These are phyloP conservation scores for Antheraea mylitta DNA, from an alignment of 1,140 invertebrate species.

Conservation along the genomic window DNA sequence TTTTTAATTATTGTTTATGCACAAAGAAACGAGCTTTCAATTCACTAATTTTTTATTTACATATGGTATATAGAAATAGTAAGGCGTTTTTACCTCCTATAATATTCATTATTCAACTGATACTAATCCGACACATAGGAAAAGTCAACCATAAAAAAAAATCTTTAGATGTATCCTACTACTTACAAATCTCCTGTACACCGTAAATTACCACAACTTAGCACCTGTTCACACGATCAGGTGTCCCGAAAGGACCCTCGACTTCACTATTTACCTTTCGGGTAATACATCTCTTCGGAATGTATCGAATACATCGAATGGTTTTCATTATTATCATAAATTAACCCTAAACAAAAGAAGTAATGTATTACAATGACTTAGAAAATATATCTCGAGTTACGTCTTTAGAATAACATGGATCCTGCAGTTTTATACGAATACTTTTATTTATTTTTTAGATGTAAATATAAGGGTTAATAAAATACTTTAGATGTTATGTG, in stretches of 20 bases:
- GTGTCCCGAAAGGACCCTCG: conserved; percentile 37
- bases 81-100: no score
- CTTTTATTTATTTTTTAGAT: conserved; percentile 20
- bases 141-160: no score
- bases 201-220: conserved; percentile 18
- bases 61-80: no score
- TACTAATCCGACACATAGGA: no score
- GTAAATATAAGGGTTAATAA: conserved; percentile 5
- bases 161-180: conserved; percentile 26
- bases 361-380: conserved; percentile 26
- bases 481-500: conserved; percentile 11
- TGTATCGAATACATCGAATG: conserved; percentile 12
- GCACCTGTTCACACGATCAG: conserved; percentile 54
- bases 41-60: no score
- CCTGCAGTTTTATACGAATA: conserved; percentile 19
- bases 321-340: not conserved
- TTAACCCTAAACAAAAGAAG: not conserved
- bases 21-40: no score
- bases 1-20: no score
- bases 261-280: conserved; percentile 1
- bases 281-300: not conserved
- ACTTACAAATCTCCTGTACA: conserved; percentile 15
- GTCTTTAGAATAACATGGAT: no score
- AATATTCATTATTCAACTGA: no score
- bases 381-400: no score